A percentile compares a stretch with the other conserved stretches of the same genome.
Conservation (phyloP, 2,797 vertebrate genomes). For the Clangula hyemalis region DNA sequence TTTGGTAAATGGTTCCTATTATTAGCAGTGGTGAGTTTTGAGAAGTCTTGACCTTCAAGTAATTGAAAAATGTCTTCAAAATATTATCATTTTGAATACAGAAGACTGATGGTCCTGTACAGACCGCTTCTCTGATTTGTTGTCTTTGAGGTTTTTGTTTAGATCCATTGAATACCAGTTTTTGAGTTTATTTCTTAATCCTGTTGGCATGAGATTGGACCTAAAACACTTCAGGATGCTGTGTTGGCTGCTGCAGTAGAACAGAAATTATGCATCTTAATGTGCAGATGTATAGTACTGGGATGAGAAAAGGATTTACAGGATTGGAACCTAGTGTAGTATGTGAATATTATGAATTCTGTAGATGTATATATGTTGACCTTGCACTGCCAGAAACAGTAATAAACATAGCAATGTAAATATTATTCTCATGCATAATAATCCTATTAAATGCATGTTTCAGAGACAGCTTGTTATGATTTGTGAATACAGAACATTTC, state of each 20-base stretch:
- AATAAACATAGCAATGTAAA: not conserved
- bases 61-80: not conserved
- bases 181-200: not conserved
- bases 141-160: not conserved
- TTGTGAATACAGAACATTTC: not conserved
- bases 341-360: not conserved
- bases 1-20: not conserved
- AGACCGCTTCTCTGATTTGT: not conserved
- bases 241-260: not conserved
- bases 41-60: not conserved
- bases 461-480: constrained; percentile 11
- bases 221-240: not conserved
- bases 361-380: not conserved
- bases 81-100: not conserved
- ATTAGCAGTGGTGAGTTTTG: not conserved
- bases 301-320: not conserved
- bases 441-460: constrained; percentile 50
- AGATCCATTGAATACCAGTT: not conserved
- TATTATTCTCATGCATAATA: constrained; percentile 20
- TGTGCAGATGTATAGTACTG: not conserved
- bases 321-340: not conserved
- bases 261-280: not conserved
- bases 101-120: not conserved
- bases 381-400: not conserved
- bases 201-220: accelerated